Evolutionary conservation across 1,140 invertebrate species (phyloP).

Genomic region (Chlorops oryzae): DNA sequence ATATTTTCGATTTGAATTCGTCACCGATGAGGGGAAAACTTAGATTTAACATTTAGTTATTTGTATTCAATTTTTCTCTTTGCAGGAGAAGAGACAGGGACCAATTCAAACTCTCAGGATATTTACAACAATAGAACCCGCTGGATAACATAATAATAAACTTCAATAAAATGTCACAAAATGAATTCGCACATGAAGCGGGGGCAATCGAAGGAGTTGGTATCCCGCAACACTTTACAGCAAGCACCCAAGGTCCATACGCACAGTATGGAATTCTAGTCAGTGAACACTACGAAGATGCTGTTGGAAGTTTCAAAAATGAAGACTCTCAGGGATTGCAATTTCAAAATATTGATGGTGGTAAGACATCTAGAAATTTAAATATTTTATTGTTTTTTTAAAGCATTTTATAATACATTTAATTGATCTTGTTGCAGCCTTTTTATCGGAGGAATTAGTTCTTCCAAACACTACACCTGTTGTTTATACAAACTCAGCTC

Average conservation of each 20-base stretch:
- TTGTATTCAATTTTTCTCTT: too few species aligned
- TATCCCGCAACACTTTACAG: conserved; percentile 12
- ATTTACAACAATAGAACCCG: too few species aligned
- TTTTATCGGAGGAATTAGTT: conserved; percentile 16
- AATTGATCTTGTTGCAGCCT: conserved; percentile 3
- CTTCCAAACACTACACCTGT: conserved; percentile 52
- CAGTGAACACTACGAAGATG: conserved; percentile 28
- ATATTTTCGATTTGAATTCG: too few species aligned
- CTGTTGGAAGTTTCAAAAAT: conserved; percentile 22
- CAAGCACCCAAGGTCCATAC: conserved; percentile 18
- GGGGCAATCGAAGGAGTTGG: conserved; percentile 49
- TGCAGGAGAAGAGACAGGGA: too few species aligned
- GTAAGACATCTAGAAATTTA: conserved; percentile 21
- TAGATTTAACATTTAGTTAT: too few species aligned
- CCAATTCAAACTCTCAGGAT: too few species aligned
- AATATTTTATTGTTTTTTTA: neutral
- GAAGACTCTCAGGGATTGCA: conserved; percentile 18
- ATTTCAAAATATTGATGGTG: conserved; percentile 28
- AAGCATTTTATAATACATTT: conserved; percentile 5
- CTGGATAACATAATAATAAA: too few species aligned
- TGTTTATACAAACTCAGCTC: conserved; percentile 59
- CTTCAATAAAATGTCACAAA: too few species aligned
- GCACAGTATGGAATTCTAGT: conserved; percentile 52
- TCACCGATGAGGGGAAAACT: too few species aligned
- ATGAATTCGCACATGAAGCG: conserved; percentile 55